Base-by-base conservation (phyloP, 2,113 vertebrate species). In the Onychostruthus taczanowskii region DNA sequence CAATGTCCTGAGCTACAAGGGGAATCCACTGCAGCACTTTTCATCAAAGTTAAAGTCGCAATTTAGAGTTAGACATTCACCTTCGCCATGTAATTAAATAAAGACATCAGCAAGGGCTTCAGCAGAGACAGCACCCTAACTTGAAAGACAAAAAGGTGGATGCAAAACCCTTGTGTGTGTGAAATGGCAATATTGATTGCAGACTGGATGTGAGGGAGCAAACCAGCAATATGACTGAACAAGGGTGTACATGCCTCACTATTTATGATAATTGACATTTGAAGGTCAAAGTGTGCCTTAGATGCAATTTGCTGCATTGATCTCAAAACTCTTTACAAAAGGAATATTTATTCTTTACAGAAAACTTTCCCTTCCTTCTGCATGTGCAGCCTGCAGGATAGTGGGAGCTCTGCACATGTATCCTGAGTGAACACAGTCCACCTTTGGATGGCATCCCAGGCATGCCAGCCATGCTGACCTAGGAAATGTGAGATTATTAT, bases 171-270 rank as follows among this genome's bases (percentile, higher is more conserved):
- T 41, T 28, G 31, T 28, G 30, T 66, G 37, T 62, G 68, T 41
- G 39, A 88, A 88, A 63, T 17, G 50, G 43, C 55, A 83, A n/a
- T 80, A 80, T 55, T 73, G 90, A 88, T 70, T 66, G 63, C 37
- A 46, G 75, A 20, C 46, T 23, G 82, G 20, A 26, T 68, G 22
- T 47, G 64, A 84, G 63, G 72, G 85, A 83, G 46, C 39, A 49
- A 49, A 35, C 20, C 19, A 23, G 37, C 64, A 58, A 22, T 17
- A 8, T 55, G 63, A 53, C 67, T 43, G 41, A 95, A 90, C 62
- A 73, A 62, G 26, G 20, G 16, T 59, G 52, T 55, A 39, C 18
- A 33, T 24, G 30, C 26, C n/a, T 62, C 39, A 7, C 39, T 59
- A 10, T 83, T 83, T 53, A 68, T 46, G 41, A 52, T 50, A 75